These are phyloP conservation scores for Incurvaria masculella DNA, from an alignment of 2,888 invertebrate species.

Conservation along the genomic window DNA sequence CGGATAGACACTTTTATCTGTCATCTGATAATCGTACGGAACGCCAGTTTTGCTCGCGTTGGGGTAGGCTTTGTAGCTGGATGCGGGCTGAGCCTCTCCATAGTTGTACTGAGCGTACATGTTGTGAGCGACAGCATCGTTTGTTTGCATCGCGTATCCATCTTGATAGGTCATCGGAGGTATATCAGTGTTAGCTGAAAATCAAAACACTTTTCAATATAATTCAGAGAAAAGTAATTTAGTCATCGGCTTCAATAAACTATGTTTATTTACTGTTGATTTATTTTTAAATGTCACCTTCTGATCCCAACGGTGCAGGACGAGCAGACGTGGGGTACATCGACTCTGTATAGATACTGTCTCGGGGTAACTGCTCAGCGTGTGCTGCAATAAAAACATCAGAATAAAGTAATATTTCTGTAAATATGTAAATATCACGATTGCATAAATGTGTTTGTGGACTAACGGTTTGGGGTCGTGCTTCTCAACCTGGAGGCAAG, in stretches of 20 bases:
- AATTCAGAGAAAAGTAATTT: not conserved
- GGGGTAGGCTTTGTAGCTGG: not conserved
- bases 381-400: slow-evolving; percentile 12
- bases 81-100: not conserved
- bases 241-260: slow-evolving; percentile 1
- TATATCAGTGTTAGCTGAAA: slow-evolving; percentile 36
- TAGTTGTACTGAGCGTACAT: slow-evolving; percentile 4
- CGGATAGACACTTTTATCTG: not conserved
- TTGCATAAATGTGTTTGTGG: too few species aligned
- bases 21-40: not conserved
- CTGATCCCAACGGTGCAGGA: slow-evolving; percentile 72
- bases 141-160: slow-evolving; percentile 31
- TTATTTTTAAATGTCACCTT: slow-evolving; percentile 44
- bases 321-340: slow-evolving; percentile 61
- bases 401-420: slow-evolving; percentile 21
- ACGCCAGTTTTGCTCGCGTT: not conserved
- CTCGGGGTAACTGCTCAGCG: slow-evolving; percentile 29
- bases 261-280: slow-evolving; percentile 3
- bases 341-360: slow-evolving; percentile 41
- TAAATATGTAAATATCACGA: not conserved
- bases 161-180: slow-evolving; percentile 38
- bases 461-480: too few species aligned
- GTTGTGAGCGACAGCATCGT: slow-evolving; percentile 4
- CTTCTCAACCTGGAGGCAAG: too few species aligned
- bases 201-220: not conserved